Conservation (phyloP, 2,888 invertebrate genomes). For the Sclerodermus sp. region DNA sequence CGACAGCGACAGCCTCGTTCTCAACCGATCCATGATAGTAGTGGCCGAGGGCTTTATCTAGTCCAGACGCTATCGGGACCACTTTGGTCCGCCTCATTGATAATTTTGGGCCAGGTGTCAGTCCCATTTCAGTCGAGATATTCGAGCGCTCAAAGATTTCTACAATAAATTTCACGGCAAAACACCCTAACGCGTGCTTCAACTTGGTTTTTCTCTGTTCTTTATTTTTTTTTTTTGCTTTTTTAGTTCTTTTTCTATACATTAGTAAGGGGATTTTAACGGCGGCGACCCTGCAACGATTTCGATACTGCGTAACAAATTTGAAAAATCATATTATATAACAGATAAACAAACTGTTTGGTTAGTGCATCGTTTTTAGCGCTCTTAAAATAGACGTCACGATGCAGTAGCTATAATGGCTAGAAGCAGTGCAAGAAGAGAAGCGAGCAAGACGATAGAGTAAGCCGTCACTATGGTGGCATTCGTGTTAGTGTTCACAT, state of each 20-base stretch:
- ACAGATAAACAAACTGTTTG: slow-evolving; percentile 3
- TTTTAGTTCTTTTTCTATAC: too few relatives aligned
- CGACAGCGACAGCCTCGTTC: too few relatives aligned
- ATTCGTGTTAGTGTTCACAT: slow-evolving; percentile 46
- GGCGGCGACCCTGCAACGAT: slow-evolving; percentile 20
- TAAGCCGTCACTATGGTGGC: slow-evolving; percentile 40
- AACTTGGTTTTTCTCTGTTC: too few relatives aligned
- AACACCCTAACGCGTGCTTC: slow-evolving; percentile 24
- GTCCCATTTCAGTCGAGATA: too few relatives aligned
- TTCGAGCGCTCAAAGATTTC: slow-evolving; percentile 26
- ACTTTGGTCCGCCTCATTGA: too few relatives aligned
- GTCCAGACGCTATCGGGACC: too few relatives aligned
- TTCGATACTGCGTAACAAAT: slow-evolving; percentile 18
- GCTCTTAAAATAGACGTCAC: slow-evolving; percentile 22
- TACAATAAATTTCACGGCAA: slow-evolving; percentile 39
- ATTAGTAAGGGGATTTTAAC: slow-evolving; percentile 46
- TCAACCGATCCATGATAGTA: too few relatives aligned
- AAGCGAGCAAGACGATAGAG: slow-evolving; percentile 44
- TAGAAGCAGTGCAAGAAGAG: slow-evolving; percentile 50
- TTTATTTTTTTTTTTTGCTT: too few relatives aligned
- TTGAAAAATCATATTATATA: slow-evolving; percentile 22
- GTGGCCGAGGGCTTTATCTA: too few relatives aligned
- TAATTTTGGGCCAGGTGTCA: too few relatives aligned
- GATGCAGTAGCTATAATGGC: slow-evolving; percentile 46
- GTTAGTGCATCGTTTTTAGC: not conserved